Conservation (phyloP, 2,113 vertebrate species). For the Gila orcuttii region DNA sequence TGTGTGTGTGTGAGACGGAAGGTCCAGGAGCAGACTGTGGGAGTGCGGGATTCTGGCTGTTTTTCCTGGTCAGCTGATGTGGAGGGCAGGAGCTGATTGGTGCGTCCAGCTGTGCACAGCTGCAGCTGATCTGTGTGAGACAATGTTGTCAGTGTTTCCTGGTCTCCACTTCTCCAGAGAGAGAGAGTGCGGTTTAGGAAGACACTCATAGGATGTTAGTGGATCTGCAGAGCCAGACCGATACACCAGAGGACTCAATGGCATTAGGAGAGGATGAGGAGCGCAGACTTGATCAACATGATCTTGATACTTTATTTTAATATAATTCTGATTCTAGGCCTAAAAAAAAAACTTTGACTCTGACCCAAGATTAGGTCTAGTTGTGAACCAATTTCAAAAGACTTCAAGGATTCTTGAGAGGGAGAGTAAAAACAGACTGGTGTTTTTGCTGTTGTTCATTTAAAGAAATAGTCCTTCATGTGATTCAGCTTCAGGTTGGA, state of each 20-base stretch:
- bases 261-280: constrained; percentile 45
- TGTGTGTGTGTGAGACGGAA: constrained; percentile 26
- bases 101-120: constrained; percentile 86
- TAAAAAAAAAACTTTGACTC: too few relatives aligned
- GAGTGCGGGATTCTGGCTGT: constrained; percentile 54
- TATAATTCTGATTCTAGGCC: background rate
- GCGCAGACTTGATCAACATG: background rate
- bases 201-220: constrained; percentile 24
- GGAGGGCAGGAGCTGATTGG: constrained; percentile 85
- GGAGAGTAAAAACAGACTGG: too few relatives aligned
- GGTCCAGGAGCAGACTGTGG: constrained; percentile 44
- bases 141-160: constrained; percentile 91
- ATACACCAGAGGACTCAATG: constrained; percentile 41
- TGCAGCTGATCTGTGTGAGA: constrained; percentile 86
- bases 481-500: background rate
- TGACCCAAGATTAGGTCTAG: background rate
- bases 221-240: constrained; percentile 57
- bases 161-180: constrained; percentile 73
- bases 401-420: background rate
- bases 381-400: background rate
- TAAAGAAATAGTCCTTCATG: background rate
- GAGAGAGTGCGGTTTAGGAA: constrained; percentile 26
- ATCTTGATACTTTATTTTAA: background rate
- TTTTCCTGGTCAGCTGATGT: constrained; percentile 89
- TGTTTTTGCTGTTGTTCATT: background rate